These are phyloP conservation scores for Lasioglossum lativentre DNA, from an alignment of 2,888 invertebrate genomes.

Conservation along the genomic window DNA sequence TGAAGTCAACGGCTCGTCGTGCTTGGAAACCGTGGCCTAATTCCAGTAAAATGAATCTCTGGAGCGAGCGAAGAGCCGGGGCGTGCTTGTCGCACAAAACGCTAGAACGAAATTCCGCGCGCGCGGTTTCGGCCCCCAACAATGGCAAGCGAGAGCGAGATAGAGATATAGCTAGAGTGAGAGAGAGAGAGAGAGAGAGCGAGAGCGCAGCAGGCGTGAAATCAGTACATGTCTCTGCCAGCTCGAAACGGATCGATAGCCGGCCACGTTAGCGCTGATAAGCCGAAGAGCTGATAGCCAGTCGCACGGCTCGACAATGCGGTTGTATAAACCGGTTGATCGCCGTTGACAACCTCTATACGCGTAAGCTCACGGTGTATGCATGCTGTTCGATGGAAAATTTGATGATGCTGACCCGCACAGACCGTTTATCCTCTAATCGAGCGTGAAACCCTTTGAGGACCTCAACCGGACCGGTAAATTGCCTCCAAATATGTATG, in stretches of 20 bases:
- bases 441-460: slow-evolving; percentile 6
- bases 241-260: slow-evolving; percentile 58
- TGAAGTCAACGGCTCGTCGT: slow-evolving; percentile 59
- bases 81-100: slow-evolving; percentile 26
- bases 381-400: neutral
- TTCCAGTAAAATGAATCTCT: slow-evolving; percentile 65
- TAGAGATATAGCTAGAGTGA: neutral
- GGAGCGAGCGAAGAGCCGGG: slow-evolving; percentile 9
- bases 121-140: neutral
- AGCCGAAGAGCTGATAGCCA: slow-evolving; percentile 57
- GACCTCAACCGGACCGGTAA: neutral
- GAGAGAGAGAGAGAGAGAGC: neutral
- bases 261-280: slow-evolving; percentile 54
- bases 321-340: slow-evolving; percentile 9
- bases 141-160: neutral
- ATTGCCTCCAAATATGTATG: slow-evolving; percentile 1
- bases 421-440: neutral
- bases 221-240: slow-evolving; percentile 29
- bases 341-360: slow-evolving; percentile 5
- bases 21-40: slow-evolving; percentile 73
- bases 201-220: slow-evolving; percentile 4
- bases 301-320: slow-evolving; percentile 11
- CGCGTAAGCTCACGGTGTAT: neutral
- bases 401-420: slow-evolving; percentile 15
- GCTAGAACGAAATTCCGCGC: slow-evolving; percentile 38